Base-by-base conservation (phyloP, 2,113 vertebrate species). In the Misgurnus anguillicaudatus region DNA sequence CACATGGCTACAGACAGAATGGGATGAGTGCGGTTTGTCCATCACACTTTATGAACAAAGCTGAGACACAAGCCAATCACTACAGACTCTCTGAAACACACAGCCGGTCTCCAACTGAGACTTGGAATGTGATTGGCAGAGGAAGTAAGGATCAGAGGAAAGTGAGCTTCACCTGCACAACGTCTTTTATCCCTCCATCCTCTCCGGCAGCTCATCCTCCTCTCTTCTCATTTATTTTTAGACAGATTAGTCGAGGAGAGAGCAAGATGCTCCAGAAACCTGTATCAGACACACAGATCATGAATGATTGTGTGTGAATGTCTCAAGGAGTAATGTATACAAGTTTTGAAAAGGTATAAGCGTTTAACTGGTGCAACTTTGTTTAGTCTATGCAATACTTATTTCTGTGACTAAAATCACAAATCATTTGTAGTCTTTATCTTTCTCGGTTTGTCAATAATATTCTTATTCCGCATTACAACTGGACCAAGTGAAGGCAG, bases 1-100 rank as follows among this genome's bases (percentile, higher is more conserved):
- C 92, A 93, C 91, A 91, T 91, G 86, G 73, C 79, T 81, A 84
- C 67, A 13, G 60, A 68, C 57, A 72, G 69, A 75, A 55, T 78
- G 38, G 68, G 41, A 68, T 82, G 41, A 66, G 41, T 3, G 53
- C 24, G 17, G 75, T 81, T 58, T 80, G 65, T 85, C 83, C 84
- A 88, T 87, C 45, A 65, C 79, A 83, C 67, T 84, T 68, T 81
- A 21, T 73, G 21, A 83, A 51, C 51, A 36, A 70, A 45, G 19
- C 24, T n/a, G 45, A 57, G 41, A 75, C 39, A 58, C 41, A 42
- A 14, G 14, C 53, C 39, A 41, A 77, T 36, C 19, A 67, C 51
- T 9, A 47, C 62, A 80, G 13, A 13, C 47, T 19, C 19, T 31
- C 62, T 62, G 38, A 61, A n/a, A 45, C 41, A 47, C 41, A 47